phyloP scores from a whole-genome alignment of 2,888 invertebrate genomes.

The Ellobium chinense region DNA sequence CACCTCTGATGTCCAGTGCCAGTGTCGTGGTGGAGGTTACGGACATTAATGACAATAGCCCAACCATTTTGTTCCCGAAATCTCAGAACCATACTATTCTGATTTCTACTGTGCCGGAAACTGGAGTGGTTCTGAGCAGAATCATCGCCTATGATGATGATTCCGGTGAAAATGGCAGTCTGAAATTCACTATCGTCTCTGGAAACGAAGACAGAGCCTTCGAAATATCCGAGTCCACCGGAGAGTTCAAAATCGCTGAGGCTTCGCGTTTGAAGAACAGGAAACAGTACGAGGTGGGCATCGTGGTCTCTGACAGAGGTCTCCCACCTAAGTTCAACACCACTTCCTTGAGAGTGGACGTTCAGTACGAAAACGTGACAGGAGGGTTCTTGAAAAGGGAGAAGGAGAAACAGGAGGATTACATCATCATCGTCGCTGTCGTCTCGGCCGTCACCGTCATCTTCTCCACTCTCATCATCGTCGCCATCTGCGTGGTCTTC shows the following conservation, averaged over 20 bases:
- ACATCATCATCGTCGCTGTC: constrained; percentile 54
- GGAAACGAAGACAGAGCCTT: constrained; percentile 84
- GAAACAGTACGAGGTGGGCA: constrained; percentile 46
- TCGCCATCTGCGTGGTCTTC: constrained; percentile 54
- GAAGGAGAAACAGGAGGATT: constrained; percentile 31
- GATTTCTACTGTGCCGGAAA: constrained; percentile 53
- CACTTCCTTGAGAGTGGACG: constrained; percentile 49
- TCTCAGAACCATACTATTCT: constrained; percentile 96
- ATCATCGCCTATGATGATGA: constrained; percentile 81
- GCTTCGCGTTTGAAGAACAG: constrained; percentile 46
- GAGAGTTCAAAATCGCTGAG: constrained; percentile 87
- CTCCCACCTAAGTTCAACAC: constrained; percentile 44
- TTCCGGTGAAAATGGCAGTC: constrained; percentile 92
- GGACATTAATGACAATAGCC: constrained; percentile 95
- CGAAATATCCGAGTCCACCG: constrained; percentile 86
- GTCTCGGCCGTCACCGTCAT: constrained; percentile 53
- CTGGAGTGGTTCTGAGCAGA: constrained; percentile 40
- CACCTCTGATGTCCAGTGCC: constrained; percentile 87
- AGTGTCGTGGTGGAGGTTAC: constrained; percentile 88
- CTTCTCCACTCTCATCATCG: constrained; percentile 54
- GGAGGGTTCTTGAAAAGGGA: neutral
- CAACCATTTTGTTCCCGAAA: constrained; percentile 89
- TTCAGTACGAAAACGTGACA: constrained; percentile 47
- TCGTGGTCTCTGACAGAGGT: constrained; percentile 49
- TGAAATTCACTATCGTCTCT: constrained; percentile 91